phyloP scores from a whole-genome alignment of 2,797 vertebrate species.

The Pangasius larnaudii region DNA sequence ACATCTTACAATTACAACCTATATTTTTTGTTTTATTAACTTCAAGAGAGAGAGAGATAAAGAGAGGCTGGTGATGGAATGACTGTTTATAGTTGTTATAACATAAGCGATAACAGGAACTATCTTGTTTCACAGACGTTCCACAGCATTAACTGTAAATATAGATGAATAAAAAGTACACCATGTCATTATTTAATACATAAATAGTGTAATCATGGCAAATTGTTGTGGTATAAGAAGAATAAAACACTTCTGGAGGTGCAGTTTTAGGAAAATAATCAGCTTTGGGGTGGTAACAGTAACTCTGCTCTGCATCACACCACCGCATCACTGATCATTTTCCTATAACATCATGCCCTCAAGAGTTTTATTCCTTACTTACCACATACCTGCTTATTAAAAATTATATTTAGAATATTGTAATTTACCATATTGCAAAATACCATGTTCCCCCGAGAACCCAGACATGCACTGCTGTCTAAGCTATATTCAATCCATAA shows the following conservation, averaged over 20 bases:
- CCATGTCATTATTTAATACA: not conserved
- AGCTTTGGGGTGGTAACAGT: not conserved
- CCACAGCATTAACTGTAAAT: not conserved
- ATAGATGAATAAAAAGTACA: not conserved
- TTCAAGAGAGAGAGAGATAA: not conserved
- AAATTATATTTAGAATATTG: not conserved
- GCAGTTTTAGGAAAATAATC: not conserved
- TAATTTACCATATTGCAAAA: not conserved
- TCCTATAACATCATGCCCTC: not conserved
- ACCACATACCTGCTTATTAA: not conserved
- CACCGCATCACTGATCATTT: not conserved
- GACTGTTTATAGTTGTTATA: not conserved
- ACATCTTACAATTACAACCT: no score
- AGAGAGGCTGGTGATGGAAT: not conserved
- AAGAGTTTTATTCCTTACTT: not conserved
- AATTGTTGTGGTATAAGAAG: not conserved
- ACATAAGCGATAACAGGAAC: not conserved
- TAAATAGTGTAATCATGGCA: not conserved
- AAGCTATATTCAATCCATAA: not conserved
- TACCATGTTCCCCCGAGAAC: not conserved
- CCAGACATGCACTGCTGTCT: not conserved
- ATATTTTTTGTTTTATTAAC: no score
- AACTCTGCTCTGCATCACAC: not conserved
- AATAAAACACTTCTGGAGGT: not conserved
- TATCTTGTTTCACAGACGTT: not conserved